Conservation (phyloP, 1,140 invertebrate species). For the Matsumurasca onukii region DNA sequence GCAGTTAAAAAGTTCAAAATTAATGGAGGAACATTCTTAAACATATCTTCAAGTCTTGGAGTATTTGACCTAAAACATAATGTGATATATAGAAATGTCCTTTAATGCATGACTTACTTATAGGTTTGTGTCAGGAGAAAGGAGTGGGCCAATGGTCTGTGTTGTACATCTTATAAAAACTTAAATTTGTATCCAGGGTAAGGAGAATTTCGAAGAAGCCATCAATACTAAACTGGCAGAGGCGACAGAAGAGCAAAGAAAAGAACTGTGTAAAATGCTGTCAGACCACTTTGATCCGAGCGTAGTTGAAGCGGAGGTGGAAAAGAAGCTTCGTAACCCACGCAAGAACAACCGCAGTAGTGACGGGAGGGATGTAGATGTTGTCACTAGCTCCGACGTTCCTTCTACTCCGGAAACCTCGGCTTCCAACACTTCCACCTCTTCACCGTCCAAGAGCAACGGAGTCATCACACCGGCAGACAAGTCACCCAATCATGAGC, state of each 20-base stretch:
- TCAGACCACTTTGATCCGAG: constrained; percentile 33
- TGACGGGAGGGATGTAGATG: not conserved
- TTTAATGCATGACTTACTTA: too few species aligned
- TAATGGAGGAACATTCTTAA: too few species aligned
- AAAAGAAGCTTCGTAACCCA: not conserved
- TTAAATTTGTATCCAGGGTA: constrained; percentile 19
- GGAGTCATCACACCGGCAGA: not conserved
- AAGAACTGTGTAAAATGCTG: constrained; percentile 21
- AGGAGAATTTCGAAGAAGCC: constrained; percentile 30
- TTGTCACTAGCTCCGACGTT: not conserved
- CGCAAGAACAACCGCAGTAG: not conserved
- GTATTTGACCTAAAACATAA: too few species aligned
- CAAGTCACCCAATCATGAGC: too few species aligned
- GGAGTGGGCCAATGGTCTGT: too few species aligned
- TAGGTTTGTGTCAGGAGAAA: too few species aligned
- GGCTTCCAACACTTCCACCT: not conserved
- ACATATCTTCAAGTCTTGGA: too few species aligned
- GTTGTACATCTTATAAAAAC: too few species aligned
- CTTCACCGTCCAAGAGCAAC: constrained; percentile 16
- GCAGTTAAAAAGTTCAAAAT: too few species aligned
- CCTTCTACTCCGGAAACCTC: not conserved
- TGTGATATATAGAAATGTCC: too few species aligned
- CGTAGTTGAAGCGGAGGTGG: not conserved
- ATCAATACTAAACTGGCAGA: constrained; percentile 30
- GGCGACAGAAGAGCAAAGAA: constrained; percentile 29